Evolutionary conservation across 2,888 invertebrate species (phyloP).

Genomic region (Protodeltote pygarga): DNA sequence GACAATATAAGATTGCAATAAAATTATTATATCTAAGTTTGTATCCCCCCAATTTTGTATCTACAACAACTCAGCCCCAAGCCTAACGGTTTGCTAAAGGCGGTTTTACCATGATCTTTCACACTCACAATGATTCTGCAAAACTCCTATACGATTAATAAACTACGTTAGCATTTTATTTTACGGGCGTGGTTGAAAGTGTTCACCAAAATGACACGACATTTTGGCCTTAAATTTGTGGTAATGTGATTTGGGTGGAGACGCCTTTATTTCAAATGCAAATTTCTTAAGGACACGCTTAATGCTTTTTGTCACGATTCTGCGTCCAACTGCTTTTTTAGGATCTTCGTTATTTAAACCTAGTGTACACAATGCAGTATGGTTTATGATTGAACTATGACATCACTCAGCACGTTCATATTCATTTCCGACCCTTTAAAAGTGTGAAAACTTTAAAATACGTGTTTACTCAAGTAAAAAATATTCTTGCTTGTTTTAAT

Average conservation of each 20-base stretch:
- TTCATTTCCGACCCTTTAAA: no score
- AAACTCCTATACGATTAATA: constrained; percentile 56
- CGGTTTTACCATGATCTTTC: constrained; percentile 20
- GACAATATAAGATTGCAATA: no score
- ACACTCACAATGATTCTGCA: constrained; percentile 57
- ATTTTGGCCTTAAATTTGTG: constrained; percentile 47
- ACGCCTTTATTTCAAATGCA: constrained; percentile 55
- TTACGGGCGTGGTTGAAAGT: constrained; percentile 52
- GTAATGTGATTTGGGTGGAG: constrained; percentile 52
- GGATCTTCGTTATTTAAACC: not conserved
- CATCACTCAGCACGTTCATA: not conserved
- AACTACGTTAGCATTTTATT: constrained; percentile 59
- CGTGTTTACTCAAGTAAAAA: no score
- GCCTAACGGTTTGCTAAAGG: not conserved
- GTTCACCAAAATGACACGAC: constrained; percentile 50
- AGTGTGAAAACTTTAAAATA: no score
- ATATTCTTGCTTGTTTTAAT: no score
- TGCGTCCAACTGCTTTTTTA: constrained; percentile 22
- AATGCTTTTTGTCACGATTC: constrained; percentile 52
- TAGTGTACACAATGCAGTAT: constrained; percentile 6
- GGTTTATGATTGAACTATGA: not conserved
- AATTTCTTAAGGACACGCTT: constrained; percentile 56
- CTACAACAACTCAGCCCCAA: not conserved
- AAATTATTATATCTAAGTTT: no score
- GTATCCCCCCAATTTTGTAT: no score